Evolutionary conservation across 2,113 vertebrate species (phyloP).

Genomic region (Grallaria varia): DNA sequence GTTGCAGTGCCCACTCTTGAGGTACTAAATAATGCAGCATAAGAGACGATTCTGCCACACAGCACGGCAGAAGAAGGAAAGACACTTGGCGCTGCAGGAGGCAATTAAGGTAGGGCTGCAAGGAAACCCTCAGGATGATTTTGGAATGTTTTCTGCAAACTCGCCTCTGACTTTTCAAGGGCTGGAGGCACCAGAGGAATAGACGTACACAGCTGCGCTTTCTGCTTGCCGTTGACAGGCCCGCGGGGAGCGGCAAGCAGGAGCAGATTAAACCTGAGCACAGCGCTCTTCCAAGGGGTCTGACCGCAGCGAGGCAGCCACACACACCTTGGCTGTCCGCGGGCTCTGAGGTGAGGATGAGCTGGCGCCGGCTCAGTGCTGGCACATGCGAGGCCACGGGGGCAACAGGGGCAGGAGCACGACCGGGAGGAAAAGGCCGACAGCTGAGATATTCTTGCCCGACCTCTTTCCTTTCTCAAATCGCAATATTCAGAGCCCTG

Average conservation of each 20-base stretch:
- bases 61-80: not conserved
- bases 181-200: not conserved
- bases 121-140: not conserved
- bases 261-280: not conserved
- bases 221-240: not conserved
- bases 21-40: constrained; percentile 26
- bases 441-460: not conserved
- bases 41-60: not conserved
- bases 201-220: not conserved
- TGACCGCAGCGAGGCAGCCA: not conserved
- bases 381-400: not conserved
- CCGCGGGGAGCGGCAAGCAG: not conserved
- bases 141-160: not conserved
- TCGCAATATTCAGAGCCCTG: not conserved
- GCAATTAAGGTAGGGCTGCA: not conserved
- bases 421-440: not conserved
- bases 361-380: not conserved
- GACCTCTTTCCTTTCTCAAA: not conserved
- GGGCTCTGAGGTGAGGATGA: not conserved
- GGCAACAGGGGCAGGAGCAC: not conserved
- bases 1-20: not conserved
- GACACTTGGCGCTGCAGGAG: not conserved
- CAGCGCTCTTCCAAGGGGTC: not conserved
- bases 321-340: not conserved
- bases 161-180: not conserved